Evolutionary conservation across 2,797 vertebrate species (phyloP), one percentile per base, ranked within the genome.

Genomic region (Zalophus californianus): DNA sequence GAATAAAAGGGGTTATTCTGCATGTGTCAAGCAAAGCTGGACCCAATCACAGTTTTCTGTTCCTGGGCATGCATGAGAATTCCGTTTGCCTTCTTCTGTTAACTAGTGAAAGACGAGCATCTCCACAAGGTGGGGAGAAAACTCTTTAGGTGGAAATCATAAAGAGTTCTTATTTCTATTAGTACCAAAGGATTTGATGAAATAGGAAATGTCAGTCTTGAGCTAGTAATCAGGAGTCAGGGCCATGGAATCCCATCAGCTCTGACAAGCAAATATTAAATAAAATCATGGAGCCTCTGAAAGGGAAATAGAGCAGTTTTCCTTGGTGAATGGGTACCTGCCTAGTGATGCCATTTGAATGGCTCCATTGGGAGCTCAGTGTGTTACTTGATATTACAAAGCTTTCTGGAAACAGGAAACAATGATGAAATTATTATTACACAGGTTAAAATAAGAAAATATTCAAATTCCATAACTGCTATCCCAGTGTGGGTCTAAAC

Each of bases 181-280:
- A 93, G 72, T 87, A 86, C 64, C 68, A 88, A 91, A 95, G 93
- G 93, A 96, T 97, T 97, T 97, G 54, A 60, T 88, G 75, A 98
- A 97, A 98, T 97, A 62, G 95, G 93, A 98, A 97, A 90, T 96
- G 95, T 97, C 96, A 96, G 41, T 98, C 90, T 90, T 56, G 77
- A 38, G 60, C 72, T n/a, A 92, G 72, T 41, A 82, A 87, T 95
- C 77, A 86, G 82, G 87, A 86, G 87, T 95, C 38, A 32, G 92
- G 54, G 80, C 77, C 5, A 8, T 83, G 32, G 91, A 83, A 93
- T 95, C 62, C 86, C 92, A 95, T 97, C 84, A 88, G 41, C 77
- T 96, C 79, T 97, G 97, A 96, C 96, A 98, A 89, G 96, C 80
- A 94, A 66, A 58, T 94, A 91, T 90, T 96, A 97, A 97, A 92